Base-by-base conservation (phyloP, 2,113 vertebrate genomes). In the Trematocara nigrifrons region DNA sequence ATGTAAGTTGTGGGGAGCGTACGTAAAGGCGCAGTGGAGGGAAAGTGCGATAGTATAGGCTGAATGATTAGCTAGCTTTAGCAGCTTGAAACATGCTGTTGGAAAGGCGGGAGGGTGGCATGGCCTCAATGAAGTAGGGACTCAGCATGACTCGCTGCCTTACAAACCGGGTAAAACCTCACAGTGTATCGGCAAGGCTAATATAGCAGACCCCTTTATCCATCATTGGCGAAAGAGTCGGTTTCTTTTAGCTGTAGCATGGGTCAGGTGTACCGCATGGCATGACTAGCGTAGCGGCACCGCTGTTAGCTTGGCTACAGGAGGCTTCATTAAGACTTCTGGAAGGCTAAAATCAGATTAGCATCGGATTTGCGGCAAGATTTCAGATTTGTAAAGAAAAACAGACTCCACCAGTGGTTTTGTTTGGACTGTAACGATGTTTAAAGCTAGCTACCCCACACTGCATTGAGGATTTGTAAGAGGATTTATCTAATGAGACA, bases 71-170 rank as follows among this genome's bases (percentile, higher is more conserved):
- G 83, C 90, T 80, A 87, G 52, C 49, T 56, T 79, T 94, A 87
- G 84, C 94, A 52, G 64, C 29, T 31, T 57, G 85, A 80, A 87
- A 92, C 94, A 93, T 92, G 93, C 92, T 89, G 88, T 80, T 35
- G 42, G 76, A 84, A 93, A 92, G 93, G 94, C 93, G 94, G 93
- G 94, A 95, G 91, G 47, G 54, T 91, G 92, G 94, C 91, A 91
- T 94, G 76, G 59, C 61, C 35, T 66, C 40, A 10, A 16, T 61
- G 12, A 59, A 82, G 6, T 78, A 10, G n/a, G 18, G 45, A 42
- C n/a, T 87, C 82, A 56, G 26, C 57, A 22, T 18, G 15, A 26
- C 52, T 29, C 2, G 13, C 56, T 8, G 5, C 7, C 31, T 11
- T 38, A 6, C 5, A 16, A 3, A 16, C 2, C 1, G 3, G 5